These are phyloP conservation scores for Oenanthe melanoleuca DNA, from an alignment of 2,113 vertebrate genomes.

Conservation along the genomic window DNA sequence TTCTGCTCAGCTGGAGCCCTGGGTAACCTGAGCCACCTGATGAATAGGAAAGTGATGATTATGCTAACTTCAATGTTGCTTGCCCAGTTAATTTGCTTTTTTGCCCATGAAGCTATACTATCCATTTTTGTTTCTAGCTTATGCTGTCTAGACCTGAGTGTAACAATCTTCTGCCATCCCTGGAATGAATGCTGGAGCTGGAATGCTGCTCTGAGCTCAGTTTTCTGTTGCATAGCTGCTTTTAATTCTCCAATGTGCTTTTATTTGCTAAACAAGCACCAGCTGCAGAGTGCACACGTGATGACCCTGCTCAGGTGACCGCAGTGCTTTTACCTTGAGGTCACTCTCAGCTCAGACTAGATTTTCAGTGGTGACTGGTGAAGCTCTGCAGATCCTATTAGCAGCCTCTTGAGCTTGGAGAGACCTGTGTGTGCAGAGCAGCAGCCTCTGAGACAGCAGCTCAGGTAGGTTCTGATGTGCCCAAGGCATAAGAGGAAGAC, in stretches of 20 bases:
- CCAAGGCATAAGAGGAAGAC: background rate
- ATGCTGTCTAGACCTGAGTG: background rate
- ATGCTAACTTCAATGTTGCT: background rate
- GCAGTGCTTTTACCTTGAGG: background rate
- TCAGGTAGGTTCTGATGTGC: background rate
- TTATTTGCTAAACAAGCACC: background rate
- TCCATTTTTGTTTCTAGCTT: background rate
- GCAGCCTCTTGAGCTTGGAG: background rate
- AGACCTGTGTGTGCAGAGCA: background rate
- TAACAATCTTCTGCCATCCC: background rate
- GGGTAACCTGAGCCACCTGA: background rate
- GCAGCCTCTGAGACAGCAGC: background rate
- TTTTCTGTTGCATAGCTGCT: background rate
- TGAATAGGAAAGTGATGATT: background rate
- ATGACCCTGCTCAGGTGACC: background rate
- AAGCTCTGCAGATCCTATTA: background rate
- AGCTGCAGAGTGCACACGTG: background rate
- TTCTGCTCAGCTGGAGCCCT: background rate
- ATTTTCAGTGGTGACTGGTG: background rate
- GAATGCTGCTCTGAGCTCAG: background rate
- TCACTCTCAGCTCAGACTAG: slow-evolving; percentile 27
- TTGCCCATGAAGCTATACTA: background rate
- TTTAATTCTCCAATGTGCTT: background rate
- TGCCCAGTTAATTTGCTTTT: background rate
- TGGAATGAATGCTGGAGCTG: background rate